Base-by-base conservation (phyloP, 23 tunicate species). In the Ciona savignyi region DNA sequence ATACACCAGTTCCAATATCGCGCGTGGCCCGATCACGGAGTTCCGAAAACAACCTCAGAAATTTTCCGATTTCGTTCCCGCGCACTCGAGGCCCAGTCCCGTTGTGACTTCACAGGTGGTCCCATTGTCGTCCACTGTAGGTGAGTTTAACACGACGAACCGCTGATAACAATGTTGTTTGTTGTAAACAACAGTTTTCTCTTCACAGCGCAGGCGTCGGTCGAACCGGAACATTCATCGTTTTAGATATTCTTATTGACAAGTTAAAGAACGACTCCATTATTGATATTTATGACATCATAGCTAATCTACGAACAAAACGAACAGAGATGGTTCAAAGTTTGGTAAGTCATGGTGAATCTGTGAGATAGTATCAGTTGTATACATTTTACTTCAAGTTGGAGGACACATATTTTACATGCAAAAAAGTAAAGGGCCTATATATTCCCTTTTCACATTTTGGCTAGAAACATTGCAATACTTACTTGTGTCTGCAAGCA, bases 11-110 rank as follows among this genome's bases (percentile, higher is more conserved):
- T 78, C 49, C 91, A 85, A 35, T 85, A 75, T 66, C 79, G 78
- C 25, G 84, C 78, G 15, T 91, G 97, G 97, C 97, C 97, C 19
- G 97, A 91, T 56, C 97, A 91, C 68, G 97, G 97, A 3, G 97
- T 85, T 28, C 97, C 97, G 0, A 91, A 91, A 73, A 71, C 97
- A 23, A 91, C 97, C 9, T 79, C 97, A 19, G 85, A 78, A 25
- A 80, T 91, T 56, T 91, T 83, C 67, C 82, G 97, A 23, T 83
- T 91, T 34, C 63, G 89, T 3, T 0, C 35, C 2, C 33, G 63
- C 0, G 80, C 76, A 30, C 33, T 84, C 73, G 80, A 85, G 9
- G 71, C 83, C 3, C 90, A 84, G 51, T 83, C 97, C 0, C 61
- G 70, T 26, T 80, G 60, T 1, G 83, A 81, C 49, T 19, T 67